Evolutionary conservation across 2,113 vertebrate genomes (phyloP).

Genomic region (Callithrix jacchus): DNA sequence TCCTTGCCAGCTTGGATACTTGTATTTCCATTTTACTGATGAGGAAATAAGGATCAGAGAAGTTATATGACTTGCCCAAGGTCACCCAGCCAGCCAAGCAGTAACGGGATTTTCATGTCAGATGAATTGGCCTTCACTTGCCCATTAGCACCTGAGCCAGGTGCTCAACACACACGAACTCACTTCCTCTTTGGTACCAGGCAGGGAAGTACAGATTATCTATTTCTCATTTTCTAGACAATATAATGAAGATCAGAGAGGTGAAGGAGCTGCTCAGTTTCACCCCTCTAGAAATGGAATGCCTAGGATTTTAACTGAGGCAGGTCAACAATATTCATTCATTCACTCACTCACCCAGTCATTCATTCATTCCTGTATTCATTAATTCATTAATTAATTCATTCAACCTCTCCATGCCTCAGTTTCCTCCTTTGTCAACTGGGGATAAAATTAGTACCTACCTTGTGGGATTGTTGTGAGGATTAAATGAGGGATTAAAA

Average conservation of each 20-base stretch:
- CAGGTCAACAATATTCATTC: not conserved
- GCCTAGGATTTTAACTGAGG: not conserved
- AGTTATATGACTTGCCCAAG: not conserved
- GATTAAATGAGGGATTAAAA: not conserved
- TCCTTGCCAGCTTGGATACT: not conserved
- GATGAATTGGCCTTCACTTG: not conserved
- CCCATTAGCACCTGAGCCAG: not conserved
- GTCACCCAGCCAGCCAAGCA: not conserved
- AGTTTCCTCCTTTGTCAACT: not conserved
- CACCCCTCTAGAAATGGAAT: not conserved
- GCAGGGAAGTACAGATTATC: not conserved
- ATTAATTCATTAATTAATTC: not conserved
- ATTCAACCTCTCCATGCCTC: not conserved
- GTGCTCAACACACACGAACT: not conserved
- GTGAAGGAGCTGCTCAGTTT: not conserved
- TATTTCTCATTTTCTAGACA: not conserved
- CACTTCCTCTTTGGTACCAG: not conserved
- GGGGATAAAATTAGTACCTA: not conserved
- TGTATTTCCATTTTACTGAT: not conserved
- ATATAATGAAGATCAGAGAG: not conserved
- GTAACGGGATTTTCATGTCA: not conserved
- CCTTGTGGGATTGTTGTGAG: not conserved
- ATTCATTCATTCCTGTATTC: not conserved
- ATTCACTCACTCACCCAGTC: not conserved
- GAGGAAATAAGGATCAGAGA: not conserved